Evolutionary conservation across 2,113 vertebrate species (phyloP).

Genomic region (Melanotaenia duboulayi): DNA sequence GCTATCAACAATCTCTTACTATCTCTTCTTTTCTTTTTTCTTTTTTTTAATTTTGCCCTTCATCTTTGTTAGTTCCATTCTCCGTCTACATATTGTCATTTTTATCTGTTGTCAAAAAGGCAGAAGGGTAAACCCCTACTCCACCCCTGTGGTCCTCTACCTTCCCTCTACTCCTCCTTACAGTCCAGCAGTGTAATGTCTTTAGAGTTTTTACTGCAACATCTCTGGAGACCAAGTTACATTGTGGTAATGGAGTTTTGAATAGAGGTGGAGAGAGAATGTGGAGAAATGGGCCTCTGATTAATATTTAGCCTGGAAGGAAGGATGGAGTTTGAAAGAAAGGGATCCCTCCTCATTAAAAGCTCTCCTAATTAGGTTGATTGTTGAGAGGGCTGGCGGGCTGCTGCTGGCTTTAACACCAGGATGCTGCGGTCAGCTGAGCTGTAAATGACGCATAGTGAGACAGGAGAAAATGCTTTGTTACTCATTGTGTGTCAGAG

Average conservation of each 20-base stretch:
- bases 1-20: no score
- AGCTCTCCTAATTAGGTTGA: conserved; percentile 68
- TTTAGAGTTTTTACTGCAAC: conserved; percentile 34
- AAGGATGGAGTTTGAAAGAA: conserved; percentile 49
- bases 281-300: conserved; percentile 44
- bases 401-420: conserved; percentile 62
- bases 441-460: conserved; percentile 66
- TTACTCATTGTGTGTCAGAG: conserved; percentile 20
- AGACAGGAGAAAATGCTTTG: conserved; percentile 56
- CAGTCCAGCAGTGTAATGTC: conserved; percentile 33
- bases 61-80: no score
- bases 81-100: no score
- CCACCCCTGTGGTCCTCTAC: conserved; percentile 3
- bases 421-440: conserved; percentile 64
- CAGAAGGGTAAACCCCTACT: not conserved
- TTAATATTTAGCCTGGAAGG: conserved; percentile 42
- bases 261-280: conserved; percentile 7
- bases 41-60: no score
- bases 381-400: conserved; percentile 58
- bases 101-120: not conserved
- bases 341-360: conserved; percentile 69
- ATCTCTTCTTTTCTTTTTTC: no score
- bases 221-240: conserved; percentile 25
- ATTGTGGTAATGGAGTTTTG: conserved; percentile 18
- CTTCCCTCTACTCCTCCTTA: conserved; percentile 24